These are phyloP conservation scores for Aproaerema taeniolella DNA, from an alignment of 2,888 invertebrate genomes.

Conservation along the genomic window DNA sequence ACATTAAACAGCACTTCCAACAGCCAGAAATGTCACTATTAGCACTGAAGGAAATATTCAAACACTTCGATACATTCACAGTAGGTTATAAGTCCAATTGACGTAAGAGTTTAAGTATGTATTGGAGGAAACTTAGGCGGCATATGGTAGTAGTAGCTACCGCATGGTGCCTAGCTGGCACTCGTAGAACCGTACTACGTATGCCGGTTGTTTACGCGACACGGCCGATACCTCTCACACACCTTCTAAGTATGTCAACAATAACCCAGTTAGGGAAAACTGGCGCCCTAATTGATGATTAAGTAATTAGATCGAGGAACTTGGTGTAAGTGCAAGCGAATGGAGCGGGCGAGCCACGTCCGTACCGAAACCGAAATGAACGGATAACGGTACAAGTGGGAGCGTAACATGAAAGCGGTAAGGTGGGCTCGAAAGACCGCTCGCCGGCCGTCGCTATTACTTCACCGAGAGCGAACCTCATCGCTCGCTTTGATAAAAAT, in stretches of 20 bases:
- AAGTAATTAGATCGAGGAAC: conserved; percentile 46
- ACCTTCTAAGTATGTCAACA: conserved; percentile 26
- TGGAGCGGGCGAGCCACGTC: conserved; percentile 51
- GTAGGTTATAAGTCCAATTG: conserved; percentile 19
- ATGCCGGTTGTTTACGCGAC: conserved; percentile 51
- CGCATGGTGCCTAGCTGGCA: conserved; percentile 76
- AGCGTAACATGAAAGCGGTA: conserved; percentile 66
- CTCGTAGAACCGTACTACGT: conserved; percentile 18
- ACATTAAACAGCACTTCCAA: conserved; percentile 38
- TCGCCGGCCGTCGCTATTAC: conserved; percentile 49
- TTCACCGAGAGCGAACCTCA: conserved; percentile 48
- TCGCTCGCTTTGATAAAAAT: conserved; percentile 32
- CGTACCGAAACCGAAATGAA: conserved; percentile 67
- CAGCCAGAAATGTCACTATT: conserved; percentile 19
- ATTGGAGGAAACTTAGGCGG: conserved; percentile 35
- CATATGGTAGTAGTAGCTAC: conserved; percentile 62
- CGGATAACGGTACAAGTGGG: conserved; percentile 73
- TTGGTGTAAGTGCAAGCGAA: conserved; percentile 30
- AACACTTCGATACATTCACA: conserved; percentile 34
- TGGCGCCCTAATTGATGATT: conserved; percentile 37
- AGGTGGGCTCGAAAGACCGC: conserved; percentile 55
- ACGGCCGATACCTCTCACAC: conserved; percentile 34
- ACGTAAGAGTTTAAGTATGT: conserved; percentile 22
- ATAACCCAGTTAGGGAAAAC: conserved; percentile 40
- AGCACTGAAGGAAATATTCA: conserved; percentile 28